phyloP scores from a whole-genome alignment of 2,888 invertebrate species.

The Agrilus biguttatus region DNA sequence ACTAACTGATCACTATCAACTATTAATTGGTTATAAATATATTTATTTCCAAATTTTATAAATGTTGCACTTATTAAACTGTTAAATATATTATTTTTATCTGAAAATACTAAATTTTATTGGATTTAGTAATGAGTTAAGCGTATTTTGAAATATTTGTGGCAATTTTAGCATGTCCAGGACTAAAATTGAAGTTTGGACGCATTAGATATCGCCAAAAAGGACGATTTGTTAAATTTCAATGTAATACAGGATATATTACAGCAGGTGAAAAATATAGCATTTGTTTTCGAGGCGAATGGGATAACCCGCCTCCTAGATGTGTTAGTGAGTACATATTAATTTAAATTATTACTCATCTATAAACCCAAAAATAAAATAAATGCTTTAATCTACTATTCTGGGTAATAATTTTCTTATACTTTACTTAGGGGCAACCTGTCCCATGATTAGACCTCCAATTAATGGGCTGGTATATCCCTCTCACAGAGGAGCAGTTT shows the following conservation, averaged over 20 bases:
- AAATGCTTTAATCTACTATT: background rate
- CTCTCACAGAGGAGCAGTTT: slow-evolving; percentile 38
- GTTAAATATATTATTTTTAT: background rate
- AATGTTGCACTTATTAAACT: background rate
- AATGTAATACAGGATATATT: slow-evolving; percentile 43
- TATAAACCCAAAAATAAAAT: background rate
- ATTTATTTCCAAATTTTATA: background rate
- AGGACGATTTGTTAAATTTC: slow-evolving; percentile 42
- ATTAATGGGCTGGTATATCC: slow-evolving; percentile 38
- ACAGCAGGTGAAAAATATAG: slow-evolving; percentile 56
- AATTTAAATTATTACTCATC: background rate
- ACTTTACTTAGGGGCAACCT: slow-evolving; percentile 41
- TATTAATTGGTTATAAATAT: too few relatives aligned
- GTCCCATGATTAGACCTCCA: slow-evolving; percentile 30
- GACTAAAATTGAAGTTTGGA: slow-evolving; percentile 19
- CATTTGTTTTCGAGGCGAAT: slow-evolving; percentile 53
- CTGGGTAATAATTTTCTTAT: background rate
- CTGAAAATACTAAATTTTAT: too few relatives aligned
- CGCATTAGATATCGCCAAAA: slow-evolving; percentile 27
- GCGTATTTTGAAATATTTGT: background rate
- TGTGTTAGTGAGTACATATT: slow-evolving; percentile 57
- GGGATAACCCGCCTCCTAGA: slow-evolving; percentile 53
- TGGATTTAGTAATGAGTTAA: background rate
- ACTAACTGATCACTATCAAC: too few relatives aligned
- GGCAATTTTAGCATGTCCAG: slow-evolving; percentile 13